Base-by-base conservation (phyloP, 2,888 invertebrate genomes). In the Phengaris alcon region DNA sequence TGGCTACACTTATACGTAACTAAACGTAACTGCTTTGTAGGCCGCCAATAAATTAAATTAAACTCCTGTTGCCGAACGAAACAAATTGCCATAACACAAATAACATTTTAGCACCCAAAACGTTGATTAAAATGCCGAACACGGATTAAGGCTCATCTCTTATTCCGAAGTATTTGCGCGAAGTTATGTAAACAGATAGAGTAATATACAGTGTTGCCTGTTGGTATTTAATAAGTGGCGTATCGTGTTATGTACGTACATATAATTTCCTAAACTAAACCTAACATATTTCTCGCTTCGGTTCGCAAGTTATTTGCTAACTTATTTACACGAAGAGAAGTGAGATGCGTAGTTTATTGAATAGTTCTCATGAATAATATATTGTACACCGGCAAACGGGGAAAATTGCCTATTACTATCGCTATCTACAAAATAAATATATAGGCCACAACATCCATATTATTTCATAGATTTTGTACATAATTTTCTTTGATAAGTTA, bases 81-180 rank as follows among this genome's bases (percentile, higher is more conserved):
- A 15, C 68, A 68, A 69, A 48, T 69, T 46, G 69, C n/a, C 48
- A 48, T 69, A 48, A 69, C 15, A 46, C 15, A 48, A 69, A 69
- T 69, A 69, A 69, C 48, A 48, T 69, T 48, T 69, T 69, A 48
- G 48, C 64, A 64, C 64, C 12, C 12, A 15, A 64, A 64, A 64
- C 64, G 35, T 64, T 64, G 64, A 64, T 64, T 64, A 64, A 68
- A 46, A 68, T 68, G 68, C 68, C 68, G 15, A 68, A 68, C 68
- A 68, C 68, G 46, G 44, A 68, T n/a, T 68, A 68, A 68, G 68
- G 35, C 69, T 69, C 69, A 69, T 69, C 69, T 48, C n/a, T 46
- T 48, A 69, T 69, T 69, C 69, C 69, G 48, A 48, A 48, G 48
- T 15, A 46, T 48, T 48, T 69, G 64, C 9, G 46, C 46, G 15